Evolutionary conservation across 2,113 vertebrate genomes (phyloP).

Genomic region (Notarius quadriscutis): DNA sequence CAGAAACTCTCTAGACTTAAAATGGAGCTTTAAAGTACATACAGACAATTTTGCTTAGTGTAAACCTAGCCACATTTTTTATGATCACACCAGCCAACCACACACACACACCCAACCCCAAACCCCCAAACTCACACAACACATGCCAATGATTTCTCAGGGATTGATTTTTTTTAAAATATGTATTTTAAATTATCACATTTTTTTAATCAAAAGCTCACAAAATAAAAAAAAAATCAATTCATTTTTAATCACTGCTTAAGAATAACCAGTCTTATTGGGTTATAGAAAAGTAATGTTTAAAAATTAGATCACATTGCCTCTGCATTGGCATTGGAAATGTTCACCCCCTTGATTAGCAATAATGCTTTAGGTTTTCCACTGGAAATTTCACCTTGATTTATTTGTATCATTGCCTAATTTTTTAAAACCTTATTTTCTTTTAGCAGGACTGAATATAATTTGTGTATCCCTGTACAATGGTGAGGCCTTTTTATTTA

Average conservation of each 20-base stretch:
- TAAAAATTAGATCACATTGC: slow-evolving; percentile 53
- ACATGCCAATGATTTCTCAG: slow-evolving; percentile 61
- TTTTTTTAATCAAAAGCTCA: slow-evolving; percentile 50
- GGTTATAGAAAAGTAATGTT: slow-evolving; percentile 55
- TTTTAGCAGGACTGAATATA: not conserved
- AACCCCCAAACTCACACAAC: slow-evolving; percentile 41
- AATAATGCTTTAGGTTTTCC: slow-evolving; percentile 30
- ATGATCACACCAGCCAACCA: slow-evolving; percentile 29
- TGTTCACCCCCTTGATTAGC: slow-evolving; percentile 54
- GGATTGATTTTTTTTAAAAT: slow-evolving; percentile 59
- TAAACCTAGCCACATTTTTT: slow-evolving; percentile 58
- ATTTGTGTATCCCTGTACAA: not conserved
- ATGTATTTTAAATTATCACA: slow-evolving; percentile 68
- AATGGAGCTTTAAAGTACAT: not conserved
- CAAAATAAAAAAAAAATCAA: slow-evolving; percentile 56
- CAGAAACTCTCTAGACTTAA: not conserved
- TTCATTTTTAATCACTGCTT: slow-evolving; percentile 58
- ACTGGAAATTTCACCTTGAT: not conserved
- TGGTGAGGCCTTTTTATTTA: not conserved
- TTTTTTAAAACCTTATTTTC: not conserved
- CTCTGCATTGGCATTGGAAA: slow-evolving; percentile 52
- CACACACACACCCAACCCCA: slow-evolving; percentile 23
- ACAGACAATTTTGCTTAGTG: slow-evolving; percentile 48
- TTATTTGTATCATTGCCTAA: slow-evolving; percentile 3
- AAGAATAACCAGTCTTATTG: slow-evolving; percentile 60